Base-by-base conservation (phyloP, 2,113 vertebrate species). In the Calidris pugnax region DNA sequence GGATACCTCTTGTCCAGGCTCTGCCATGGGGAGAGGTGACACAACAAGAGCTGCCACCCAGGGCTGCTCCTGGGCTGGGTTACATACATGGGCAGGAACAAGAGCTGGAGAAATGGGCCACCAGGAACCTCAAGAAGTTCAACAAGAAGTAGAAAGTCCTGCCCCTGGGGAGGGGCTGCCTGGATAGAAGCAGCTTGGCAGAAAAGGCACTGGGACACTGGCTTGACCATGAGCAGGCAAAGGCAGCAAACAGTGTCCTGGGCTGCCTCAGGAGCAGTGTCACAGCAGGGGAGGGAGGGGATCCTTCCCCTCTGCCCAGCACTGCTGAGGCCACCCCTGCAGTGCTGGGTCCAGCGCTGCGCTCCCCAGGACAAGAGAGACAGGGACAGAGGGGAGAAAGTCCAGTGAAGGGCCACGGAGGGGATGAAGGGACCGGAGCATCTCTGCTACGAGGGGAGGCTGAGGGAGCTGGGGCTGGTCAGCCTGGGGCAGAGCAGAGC, bases 191-290 rank as follows among this genome's bases (percentile, higher is more conserved):
- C 28, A 33, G 53, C n/a, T 32, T 9, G 43, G 4, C 14, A 22
- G 17, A 9, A 60, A 50, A 33, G 35, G 23, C 3, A 8, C n/a
- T 7, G 8, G 47, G 23, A 43, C 37, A 28, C 24, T 16, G 3
- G 4, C 8, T 15, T 28, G n/a, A 50, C 22, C 43, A 6, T 0
- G 11, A 53, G 12, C 62, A 14, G 11, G 30, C 63, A 86, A 59
- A 76, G 53, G 5, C 0, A 0, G 47, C 6, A 0, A 32, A 7
- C 1, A 3, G 72, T 59, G 62, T 28, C 51, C 62, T 8, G 47
- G 85, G 27, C 47, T 47, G 75, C 35, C 3, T 21, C 14, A 43
- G 45, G 35, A 48, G n/a, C 10, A 27, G 57, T 8, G 20, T 7
- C 62, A n/a, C n/a, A 55, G 55, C 55, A 35, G 7, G 14, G 11